These are phyloP conservation scores for Bombus waltoni DNA, from an alignment of 1,140 invertebrate genomes.

Conservation along the genomic window DNA sequence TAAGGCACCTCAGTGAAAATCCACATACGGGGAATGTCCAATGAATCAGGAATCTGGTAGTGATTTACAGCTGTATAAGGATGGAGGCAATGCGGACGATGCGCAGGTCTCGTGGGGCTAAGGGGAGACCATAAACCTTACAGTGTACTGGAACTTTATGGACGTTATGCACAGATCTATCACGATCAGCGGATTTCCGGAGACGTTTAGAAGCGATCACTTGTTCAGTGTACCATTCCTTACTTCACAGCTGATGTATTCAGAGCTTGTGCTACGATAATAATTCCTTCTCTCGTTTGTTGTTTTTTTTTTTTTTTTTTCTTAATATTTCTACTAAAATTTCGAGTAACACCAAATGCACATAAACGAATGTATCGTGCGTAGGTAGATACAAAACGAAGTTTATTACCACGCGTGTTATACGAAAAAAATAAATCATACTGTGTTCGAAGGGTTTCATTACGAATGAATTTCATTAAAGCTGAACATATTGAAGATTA, in stretches of 20 bases:
- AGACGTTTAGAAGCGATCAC: conserved; percentile 64
- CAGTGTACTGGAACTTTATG: conserved; percentile 75
- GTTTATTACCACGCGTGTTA: too few species aligned
- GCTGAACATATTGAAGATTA: too few species aligned
- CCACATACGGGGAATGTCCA: conserved; percentile 69
- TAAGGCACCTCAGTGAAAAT: conserved; percentile 52
- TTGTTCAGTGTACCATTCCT: conserved; percentile 17
- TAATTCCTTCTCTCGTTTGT: not conserved
- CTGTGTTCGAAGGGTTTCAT: too few species aligned
- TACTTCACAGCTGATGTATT: not conserved
- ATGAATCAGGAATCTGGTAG: conserved; percentile 74
- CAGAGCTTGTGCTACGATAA: not conserved
- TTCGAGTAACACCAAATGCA: too few species aligned
- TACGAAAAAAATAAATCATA: too few species aligned
- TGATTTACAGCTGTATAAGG: conserved; percentile 76
- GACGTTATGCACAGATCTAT: conserved; percentile 77
- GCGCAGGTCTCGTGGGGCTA: conserved; percentile 69
- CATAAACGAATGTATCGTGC: too few species aligned
- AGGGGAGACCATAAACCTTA: conserved; percentile 71
- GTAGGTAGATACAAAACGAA: too few species aligned
- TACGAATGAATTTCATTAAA: too few species aligned
- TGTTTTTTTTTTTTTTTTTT: too few species aligned
- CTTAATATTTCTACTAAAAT: too few species aligned
- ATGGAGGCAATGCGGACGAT: conserved; percentile 56
- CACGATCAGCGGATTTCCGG: conserved; percentile 76